A percentile compares a stretch with the other conserved stretches of the same genome.
Conservation (phyloP, 1,140 invertebrate species). For the Acromyrmex charruanus region DNA sequence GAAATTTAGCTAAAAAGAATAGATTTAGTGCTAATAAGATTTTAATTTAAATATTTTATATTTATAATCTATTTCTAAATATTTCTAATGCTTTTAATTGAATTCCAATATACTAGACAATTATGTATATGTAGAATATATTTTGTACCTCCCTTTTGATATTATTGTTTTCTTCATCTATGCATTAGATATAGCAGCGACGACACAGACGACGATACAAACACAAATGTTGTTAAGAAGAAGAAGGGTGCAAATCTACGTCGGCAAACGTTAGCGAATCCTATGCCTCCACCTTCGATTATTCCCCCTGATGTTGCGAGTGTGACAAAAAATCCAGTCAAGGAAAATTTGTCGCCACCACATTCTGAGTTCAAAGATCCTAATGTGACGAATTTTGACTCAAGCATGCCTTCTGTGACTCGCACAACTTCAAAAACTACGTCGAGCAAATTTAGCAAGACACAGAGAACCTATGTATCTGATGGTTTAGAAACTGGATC, state of each 20-base stretch:
- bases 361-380: constrained; percentile 76
- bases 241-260: constrained; percentile 79
- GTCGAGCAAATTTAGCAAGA: constrained; percentile 81
- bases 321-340: constrained; percentile 71
- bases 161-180: constrained; percentile 25
- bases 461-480: constrained; percentile 83
- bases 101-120: not conserved
- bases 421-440: constrained; percentile 71
- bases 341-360: constrained; percentile 72
- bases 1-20: too few species aligned
- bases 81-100: constrained; percentile 9
- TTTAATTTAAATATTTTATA: not conserved
- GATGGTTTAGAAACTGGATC: constrained; percentile 89
- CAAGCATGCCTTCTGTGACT: constrained; percentile 54
- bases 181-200: constrained; percentile 83
- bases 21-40: not conserved
- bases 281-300: constrained; percentile 84
- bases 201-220: constrained; percentile 82
- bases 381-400: constrained; percentile 65
- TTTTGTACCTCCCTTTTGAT: constrained; percentile 1
- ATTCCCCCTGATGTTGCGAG: constrained; percentile 48
- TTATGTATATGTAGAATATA: constrained; percentile 4
- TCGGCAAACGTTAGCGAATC: constrained; percentile 83
- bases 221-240: constrained; percentile 75
- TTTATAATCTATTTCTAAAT: not conserved